Percentiles rank a stretch among this genome's conserved stretches.
Conservation (phyloP, 30 jellyfish, hydroid and myxozoan species). For the Calvadosia cruxmelitensis region DNA sequence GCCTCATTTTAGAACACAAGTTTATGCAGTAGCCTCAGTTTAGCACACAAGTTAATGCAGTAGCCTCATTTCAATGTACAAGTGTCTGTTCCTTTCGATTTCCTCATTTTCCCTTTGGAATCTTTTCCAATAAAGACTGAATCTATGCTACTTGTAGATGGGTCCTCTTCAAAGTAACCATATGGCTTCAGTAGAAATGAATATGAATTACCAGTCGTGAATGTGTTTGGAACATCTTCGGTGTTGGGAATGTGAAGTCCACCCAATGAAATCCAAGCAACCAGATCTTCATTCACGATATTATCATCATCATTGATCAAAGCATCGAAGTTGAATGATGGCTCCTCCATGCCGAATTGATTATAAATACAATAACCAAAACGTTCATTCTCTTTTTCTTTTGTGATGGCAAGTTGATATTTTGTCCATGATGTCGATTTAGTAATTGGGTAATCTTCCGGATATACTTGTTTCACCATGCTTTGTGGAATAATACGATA, state of each 20-base stretch:
- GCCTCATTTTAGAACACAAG: no score
- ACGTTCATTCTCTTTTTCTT: constrained; percentile 54
- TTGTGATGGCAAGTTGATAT: constrained; percentile 57
- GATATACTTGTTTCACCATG: not conserved
- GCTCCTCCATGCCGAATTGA: not conserved
- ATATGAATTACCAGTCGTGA: not conserved
- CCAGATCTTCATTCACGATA: not conserved
- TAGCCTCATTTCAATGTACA: no score
- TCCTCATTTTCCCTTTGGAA: not conserved
- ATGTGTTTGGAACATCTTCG: not conserved
- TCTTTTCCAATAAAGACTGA: not conserved
- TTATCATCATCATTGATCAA: not conserved
- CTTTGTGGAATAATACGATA: not conserved
- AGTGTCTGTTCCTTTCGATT: not conserved
- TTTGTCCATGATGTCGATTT: constrained; percentile 7
- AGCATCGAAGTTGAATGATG: not conserved
- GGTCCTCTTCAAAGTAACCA: not conserved
- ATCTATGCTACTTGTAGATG: not conserved
- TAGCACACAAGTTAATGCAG: no score
- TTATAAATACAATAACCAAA: constrained; percentile 24
- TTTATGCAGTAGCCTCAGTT: no score
- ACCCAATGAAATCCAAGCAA: not conserved
- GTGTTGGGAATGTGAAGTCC: not conserved
- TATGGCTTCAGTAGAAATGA: not conserved
- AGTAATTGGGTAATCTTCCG: not conserved